Percentiles rank a stretch among this genome's conserved stretches.
Conservation (phyloP, 2,113 vertebrate genomes). For the Triplophysa siluroides region DNA sequence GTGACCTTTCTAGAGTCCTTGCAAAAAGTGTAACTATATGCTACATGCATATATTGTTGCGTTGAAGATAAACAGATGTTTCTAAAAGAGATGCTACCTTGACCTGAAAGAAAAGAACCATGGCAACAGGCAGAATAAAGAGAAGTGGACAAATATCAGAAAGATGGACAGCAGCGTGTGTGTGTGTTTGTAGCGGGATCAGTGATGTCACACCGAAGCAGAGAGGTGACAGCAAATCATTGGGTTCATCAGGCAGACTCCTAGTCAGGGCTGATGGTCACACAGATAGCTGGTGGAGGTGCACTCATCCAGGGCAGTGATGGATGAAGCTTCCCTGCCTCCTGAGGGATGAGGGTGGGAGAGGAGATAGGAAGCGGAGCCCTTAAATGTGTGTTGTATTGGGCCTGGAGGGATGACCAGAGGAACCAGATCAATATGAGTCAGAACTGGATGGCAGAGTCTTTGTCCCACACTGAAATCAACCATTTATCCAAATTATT, state of each 20-base stretch:
- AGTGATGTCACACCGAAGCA: slow-evolving; percentile 17
- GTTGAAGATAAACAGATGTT: not conserved
- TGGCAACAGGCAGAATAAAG: not conserved
- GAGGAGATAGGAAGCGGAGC: slow-evolving; percentile 1
- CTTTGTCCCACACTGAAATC: slow-evolving; percentile 31
- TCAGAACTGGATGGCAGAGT: slow-evolving; percentile 10
- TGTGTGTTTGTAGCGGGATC: not conserved
- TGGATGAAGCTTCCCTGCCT: slow-evolving; percentile 47
- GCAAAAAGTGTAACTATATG: not conserved
- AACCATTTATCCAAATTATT: slow-evolving; percentile 22
- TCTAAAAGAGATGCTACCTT: not conserved
- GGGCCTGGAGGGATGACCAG: slow-evolving; percentile 12
- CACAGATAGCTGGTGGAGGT: slow-evolving; percentile 46
- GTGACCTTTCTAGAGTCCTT: not conserved
- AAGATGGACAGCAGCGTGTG: not conserved
- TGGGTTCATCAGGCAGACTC: slow-evolving; percentile 57
- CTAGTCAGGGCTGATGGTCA: slow-evolving; percentile 50
- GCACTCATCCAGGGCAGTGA: slow-evolving; percentile 46
- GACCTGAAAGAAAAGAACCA: not conserved
- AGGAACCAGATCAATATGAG: slow-evolving; percentile 38
- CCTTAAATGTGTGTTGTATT: slow-evolving; percentile 35
- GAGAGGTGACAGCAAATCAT: slow-evolving; percentile 52
- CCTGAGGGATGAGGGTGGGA: slow-evolving; percentile 24
- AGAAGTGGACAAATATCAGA: not conserved
- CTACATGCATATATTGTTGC: not conserved